Base-by-base conservation (phyloP, 2,797 vertebrate genomes). In the Cheirogaleus major region DNA sequence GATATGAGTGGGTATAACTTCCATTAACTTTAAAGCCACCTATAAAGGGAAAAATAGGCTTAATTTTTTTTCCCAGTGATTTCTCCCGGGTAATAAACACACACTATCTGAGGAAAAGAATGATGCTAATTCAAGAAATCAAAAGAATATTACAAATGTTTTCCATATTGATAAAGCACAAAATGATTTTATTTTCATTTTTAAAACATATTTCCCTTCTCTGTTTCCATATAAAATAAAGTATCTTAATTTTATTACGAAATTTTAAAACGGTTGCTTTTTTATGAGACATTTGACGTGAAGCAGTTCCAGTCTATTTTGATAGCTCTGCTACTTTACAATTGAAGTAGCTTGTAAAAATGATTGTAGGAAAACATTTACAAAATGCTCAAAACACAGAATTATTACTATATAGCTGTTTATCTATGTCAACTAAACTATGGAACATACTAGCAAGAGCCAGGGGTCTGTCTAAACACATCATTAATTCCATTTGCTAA, bases 231-330 rank as follows among this genome's bases (percentile, higher is more conserved):
- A 84, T 50, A 90, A 43, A 81, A 84, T 48, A 90, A 43, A 81
- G 52, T 32, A 95, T 97, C 96, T 97, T 98, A 95, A 97, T 97
- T 98, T 97, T 93, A 84, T 97, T 91, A 38, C 23, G 95, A 97
- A 85, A 97, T 95, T 97, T 97, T 91, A 96, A 98, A 97, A 98
- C 22, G 67, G 94, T 92, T 98, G 95, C 90, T 96, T 96, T 95
- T 98, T 95, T 89, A 90, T 80, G 95, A 97, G 95, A 96, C 81
- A 91, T 95, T 89, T 96, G 86, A 97, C 22, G 41, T 86, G 79
- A 76, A 98, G 95, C 93, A 92, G 91, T 96, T 97, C 95, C 80
- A 80, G 84, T 98, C 41, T n/a, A 86, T 93, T 97, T 96, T 96
- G 89, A 96, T 95, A 92, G 96, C 89, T 82, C 89, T 96, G 72